Base-by-base conservation (phyloP, 2,888 invertebrate species). In the Aleiodes testaceus region DNA sequence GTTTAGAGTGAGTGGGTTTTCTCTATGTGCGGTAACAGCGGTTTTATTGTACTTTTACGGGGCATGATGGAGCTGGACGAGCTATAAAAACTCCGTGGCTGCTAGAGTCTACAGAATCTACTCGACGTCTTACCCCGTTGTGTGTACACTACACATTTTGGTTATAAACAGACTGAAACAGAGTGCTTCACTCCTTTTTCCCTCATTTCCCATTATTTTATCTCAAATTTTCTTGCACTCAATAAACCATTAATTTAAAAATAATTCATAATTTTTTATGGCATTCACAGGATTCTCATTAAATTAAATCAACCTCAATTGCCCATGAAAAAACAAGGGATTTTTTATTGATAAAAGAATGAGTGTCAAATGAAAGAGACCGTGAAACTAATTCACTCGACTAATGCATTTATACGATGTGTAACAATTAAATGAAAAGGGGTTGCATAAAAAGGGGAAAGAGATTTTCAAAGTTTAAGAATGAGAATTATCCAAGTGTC, bases 41-140 rank as follows among this genome's bases (percentile, higher is more conserved):
- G 79, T 86, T 87, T 87, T 87, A 86, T 87, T 85, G 84, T 84
- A 81, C 82, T 87, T 87, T 87, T 86, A 87, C 84, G 85, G 80
- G 79, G 79, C 82, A 81, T 86, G 85, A 87, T 86, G 85, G 83
- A 86, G 81, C 85, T 84, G 86, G 85, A 86, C 84, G 86, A 84
- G 77, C 85, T 80, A 84, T 87, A 87, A 87, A 87, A 86, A 79
- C 80, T 72, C 78, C 78, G 75, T 77, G 79, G 79, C 79, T 81
- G 75, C 68, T 59, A 11, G 45, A 75, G 75, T 79, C 77, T 69
- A 69, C 72, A 72, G 66, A 55, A 26, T 26, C 55, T 72, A 66
- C 68, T 26, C 67, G 74, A 77, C 75, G 76, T 77, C 76, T 77
- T 77, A 71, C 42, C 73, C 72, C 26, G 26, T 26, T 26, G 72